Evolutionary conservation across 1,140 invertebrate genomes (phyloP).

Genomic region (Alviniconcha marisindica): DNA sequence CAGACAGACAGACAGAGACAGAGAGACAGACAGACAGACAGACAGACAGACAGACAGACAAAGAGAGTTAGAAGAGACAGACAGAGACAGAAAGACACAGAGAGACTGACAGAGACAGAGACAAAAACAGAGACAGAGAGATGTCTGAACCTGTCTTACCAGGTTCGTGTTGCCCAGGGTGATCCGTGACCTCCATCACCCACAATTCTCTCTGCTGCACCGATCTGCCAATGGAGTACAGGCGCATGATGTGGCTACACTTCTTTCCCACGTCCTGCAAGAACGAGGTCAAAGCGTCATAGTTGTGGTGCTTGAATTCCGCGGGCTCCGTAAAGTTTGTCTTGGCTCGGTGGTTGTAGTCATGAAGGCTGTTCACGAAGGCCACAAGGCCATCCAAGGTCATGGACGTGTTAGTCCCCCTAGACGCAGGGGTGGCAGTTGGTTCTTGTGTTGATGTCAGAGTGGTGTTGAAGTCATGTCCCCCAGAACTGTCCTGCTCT

Average conservation of each 20-base stretch:
- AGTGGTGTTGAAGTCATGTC: too few relatives aligned
- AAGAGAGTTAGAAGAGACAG: too few relatives aligned
- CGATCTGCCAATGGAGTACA: slow-evolving; percentile 71
- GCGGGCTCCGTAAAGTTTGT: slow-evolving; percentile 65
- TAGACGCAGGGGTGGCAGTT: not conserved
- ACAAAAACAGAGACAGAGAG: too few relatives aligned
- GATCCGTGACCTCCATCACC: slow-evolving; percentile 92
- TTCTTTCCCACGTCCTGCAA: slow-evolving; percentile 86
- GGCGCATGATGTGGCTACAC: slow-evolving; percentile 81
- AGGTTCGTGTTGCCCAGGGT: slow-evolving; percentile 92
- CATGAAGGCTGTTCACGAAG: slow-evolving; percentile 61
- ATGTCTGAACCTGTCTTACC: too few relatives aligned
- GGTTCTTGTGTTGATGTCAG: not conserved
- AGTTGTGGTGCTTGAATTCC: slow-evolving; percentile 93
- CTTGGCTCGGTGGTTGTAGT: slow-evolving; percentile 60
- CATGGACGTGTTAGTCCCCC: not conserved
- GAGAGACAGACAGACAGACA: too few relatives aligned
- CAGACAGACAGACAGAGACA: too few relatives aligned
- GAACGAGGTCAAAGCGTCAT: slow-evolving; percentile 90
- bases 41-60: too few relatives aligned
- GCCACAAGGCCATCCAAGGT: slow-evolving; percentile 59
- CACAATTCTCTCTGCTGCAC: slow-evolving; percentile 89
- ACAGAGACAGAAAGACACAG: too few relatives aligned
- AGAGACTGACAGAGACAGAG: too few relatives aligned
- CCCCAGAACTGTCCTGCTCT: too few relatives aligned